Conservation (phyloP, 2,113 vertebrate species). For the Neolamprologus caudopunctatus region DNA sequence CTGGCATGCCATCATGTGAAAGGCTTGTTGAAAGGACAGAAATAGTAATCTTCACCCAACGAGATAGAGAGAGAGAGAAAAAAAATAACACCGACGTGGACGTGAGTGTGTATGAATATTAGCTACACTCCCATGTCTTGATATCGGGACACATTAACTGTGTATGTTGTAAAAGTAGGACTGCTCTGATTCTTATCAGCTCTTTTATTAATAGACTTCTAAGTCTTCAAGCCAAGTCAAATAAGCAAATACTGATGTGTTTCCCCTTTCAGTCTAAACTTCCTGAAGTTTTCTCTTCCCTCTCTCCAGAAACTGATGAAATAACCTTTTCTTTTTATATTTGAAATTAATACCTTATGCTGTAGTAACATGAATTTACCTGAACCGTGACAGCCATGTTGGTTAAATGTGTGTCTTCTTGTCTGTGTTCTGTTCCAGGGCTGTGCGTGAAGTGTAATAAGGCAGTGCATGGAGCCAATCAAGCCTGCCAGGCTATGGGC, state of each 20-base stretch:
- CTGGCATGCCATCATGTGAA: neutral
- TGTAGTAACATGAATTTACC: neutral
- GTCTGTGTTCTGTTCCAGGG: slow-evolving; percentile 63
- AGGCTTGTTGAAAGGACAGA: neutral
- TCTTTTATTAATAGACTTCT: slow-evolving; percentile 22
- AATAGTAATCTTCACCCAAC: neutral
- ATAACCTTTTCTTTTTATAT: neutral
- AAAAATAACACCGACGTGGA: neutral
- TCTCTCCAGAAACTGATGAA: neutral
- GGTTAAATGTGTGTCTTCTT: neutral
- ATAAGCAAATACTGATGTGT: slow-evolving; percentile 47
- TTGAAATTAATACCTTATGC: neutral
- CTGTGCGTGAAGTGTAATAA: slow-evolving; percentile 89
- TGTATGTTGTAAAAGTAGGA: neutral
- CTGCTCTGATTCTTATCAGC: slow-evolving; percentile 42
- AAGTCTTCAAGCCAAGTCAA: slow-evolving; percentile 58
- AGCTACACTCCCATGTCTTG: neutral
- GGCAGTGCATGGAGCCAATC: slow-evolving; percentile 84
- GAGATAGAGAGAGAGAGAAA: neutral
- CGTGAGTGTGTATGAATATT: neutral
- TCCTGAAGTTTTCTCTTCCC: slow-evolving; percentile 4
- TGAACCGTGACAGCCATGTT: neutral
- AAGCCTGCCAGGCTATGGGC: slow-evolving; percentile 97
- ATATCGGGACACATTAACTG: neutral
- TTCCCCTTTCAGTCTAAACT: slow-evolving; percentile 40